A percentile compares a stretch with the other conserved stretches of the same genome.
phyloP scores from a whole-genome alignment of 2,797 vertebrate species.

The Chiroxiphia lanceolata region DNA sequence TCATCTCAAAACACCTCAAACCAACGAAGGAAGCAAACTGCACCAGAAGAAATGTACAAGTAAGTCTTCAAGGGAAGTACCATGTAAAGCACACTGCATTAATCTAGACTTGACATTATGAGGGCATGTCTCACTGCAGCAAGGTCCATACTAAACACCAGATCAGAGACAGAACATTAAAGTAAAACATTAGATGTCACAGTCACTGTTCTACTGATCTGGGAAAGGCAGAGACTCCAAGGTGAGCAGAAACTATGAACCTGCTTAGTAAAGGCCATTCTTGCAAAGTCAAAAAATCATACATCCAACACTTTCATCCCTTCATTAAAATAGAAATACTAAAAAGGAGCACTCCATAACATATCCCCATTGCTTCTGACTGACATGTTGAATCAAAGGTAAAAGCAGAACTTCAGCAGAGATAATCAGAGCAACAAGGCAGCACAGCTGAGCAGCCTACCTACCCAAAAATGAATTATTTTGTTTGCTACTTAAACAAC shows the following conservation, averaged over 20 bases:
- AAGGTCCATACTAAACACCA: conserved; percentile 48
- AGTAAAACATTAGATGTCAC: conserved; percentile 49
- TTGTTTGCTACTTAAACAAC: background rate
- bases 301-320: conserved; percentile 31
- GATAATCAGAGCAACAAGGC: conserved; percentile 31
- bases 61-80: conserved; percentile 23
- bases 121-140: conserved; percentile 29
- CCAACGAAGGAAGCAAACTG: conserved; percentile 23
- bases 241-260: conserved; percentile 37
- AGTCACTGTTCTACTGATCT: conserved; percentile 34
- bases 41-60: conserved; percentile 27
- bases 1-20: conserved; percentile 23
- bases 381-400: conserved; percentile 20
- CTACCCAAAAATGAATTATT: background rate
- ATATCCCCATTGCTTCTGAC: conserved; percentile 64
- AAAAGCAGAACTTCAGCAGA: conserved; percentile 16
- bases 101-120: conserved; percentile 48
- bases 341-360: conserved; percentile 51
- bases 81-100: conserved; percentile 50
- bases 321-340: conserved; percentile 47
- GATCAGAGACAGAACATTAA: conserved; percentile 42
- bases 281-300: conserved; percentile 22
- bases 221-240: conserved; percentile 29
- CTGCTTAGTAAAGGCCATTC: conserved; percentile 58
- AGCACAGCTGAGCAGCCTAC: background rate